Evolutionary conservation across 2,797 vertebrate species (phyloP), one percentile per base, ranked within the genome.

Genomic region (Erithacus rubecula): DNA sequence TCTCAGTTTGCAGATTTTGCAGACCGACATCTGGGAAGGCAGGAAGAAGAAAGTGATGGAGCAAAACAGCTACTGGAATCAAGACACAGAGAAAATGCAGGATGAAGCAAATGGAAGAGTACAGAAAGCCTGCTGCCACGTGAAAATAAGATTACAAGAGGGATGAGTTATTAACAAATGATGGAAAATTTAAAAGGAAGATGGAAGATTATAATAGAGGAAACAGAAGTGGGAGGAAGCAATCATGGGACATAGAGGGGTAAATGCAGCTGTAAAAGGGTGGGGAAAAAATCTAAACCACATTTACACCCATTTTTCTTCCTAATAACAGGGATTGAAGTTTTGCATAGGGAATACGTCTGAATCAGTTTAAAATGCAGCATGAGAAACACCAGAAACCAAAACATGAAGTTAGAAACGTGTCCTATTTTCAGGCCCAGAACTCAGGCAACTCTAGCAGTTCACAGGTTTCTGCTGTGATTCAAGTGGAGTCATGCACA

Each of bases 191-290:
- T 77, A 87, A 90, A 47, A 64, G 56, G 26, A 79, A 77, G 29
- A 64, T 58, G 56, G 56, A 91, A 93, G 93, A 87, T 41, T 34
- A n/a, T 52, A 93, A 60, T 0, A 89, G 69, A 91, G 67, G 82
- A 96, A 90, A 94, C 23, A 93, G 63, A 83, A 93, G 90, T 81
- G 90, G 87, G 95, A 95, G 84, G 91, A 94, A 93, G 47, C 24
- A 0, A 67, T 52, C 7, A 10, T 60, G 63, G 60, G 80, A 94
- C 1, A 2, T 56, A 83, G 20, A 93, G 72, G 79, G 89, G 20
- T 70, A 94, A 94, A 90, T 82, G 90, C 95, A 96, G 89, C 93
- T 96, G 94, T 86, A 76, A 93, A 92, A 94, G 94, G 95, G 94
- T 91, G 92, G 82, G 55, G 94, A 18, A 88, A 71, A 93, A 96